Percentiles rank a stretch among this genome's conserved stretches.
phyloP scores from a whole-genome alignment of 2,888 invertebrate genomes.

The Plutella xylostella region DNA sequence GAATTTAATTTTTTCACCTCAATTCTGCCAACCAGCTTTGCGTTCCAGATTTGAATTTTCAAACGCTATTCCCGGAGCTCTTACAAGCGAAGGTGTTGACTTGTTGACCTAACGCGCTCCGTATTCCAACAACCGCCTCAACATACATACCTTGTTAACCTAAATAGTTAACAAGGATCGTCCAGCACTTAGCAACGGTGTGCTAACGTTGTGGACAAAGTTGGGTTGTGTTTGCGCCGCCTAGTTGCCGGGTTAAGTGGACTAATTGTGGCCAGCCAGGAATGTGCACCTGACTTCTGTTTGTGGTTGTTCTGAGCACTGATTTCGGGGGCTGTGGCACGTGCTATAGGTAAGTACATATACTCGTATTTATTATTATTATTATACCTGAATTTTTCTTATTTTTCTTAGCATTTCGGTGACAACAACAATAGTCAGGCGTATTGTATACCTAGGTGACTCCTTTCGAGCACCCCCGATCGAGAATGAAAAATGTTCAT shows the following conservation, averaged over 20 bases:
- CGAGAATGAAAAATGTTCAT: too few species aligned
- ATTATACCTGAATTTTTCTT: not conserved
- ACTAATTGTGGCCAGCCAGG: slow-evolving; percentile 50
- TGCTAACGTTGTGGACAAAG: slow-evolving; percentile 62
- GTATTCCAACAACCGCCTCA: slow-evolving; percentile 25
- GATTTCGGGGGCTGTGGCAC: too few species aligned
- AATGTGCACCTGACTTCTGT: slow-evolving; percentile 24
- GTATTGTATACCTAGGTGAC: not conserved
- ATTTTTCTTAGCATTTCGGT: not conserved
- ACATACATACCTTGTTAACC: slow-evolving; percentile 59
- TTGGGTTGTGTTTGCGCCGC: slow-evolving; percentile 50
- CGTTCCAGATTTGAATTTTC: too few species aligned
- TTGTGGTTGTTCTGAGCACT: not conserved
- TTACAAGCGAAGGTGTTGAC: too few species aligned
- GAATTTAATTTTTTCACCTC: too few species aligned
- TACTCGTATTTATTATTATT: not conserved
- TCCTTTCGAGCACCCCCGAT: not conserved
- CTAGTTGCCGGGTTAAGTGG: slow-evolving; percentile 60
- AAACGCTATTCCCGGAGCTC: too few species aligned
- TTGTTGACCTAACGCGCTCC: not conserved
- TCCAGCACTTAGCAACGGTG: slow-evolving; percentile 49
- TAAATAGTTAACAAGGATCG: slow-evolving; percentile 65
- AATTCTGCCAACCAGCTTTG: too few species aligned
- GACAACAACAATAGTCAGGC: not conserved
- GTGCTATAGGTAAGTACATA: too few species aligned